A percentile compares a stretch with the other conserved stretches of the same genome.
phyloP scores from a whole-genome alignment of 2,888 invertebrate genomes.

The Acleris emargana region DNA sequence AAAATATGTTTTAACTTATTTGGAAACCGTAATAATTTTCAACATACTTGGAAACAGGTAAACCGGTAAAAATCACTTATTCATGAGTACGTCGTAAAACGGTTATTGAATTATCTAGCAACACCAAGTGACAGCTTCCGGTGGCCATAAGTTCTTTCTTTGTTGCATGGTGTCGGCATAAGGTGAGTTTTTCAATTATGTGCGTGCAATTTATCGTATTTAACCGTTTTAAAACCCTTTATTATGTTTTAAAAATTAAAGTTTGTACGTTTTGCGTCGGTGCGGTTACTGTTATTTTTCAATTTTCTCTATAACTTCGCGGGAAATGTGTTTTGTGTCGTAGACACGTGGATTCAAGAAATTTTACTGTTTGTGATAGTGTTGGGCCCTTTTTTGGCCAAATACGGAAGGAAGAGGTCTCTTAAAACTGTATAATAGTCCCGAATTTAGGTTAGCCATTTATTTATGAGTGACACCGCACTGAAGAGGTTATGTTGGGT shows the following conservation, averaged over 20 bases:
- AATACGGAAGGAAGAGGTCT: background rate
- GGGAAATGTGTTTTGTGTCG: conserved; percentile 4
- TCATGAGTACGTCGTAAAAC: background rate
- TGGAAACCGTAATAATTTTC: too few species aligned
- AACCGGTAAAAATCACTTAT: conserved; percentile 10
- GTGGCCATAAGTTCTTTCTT: conserved; percentile 66
- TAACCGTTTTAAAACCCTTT: conserved; percentile 45
- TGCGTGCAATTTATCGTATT: conserved; percentile 51
- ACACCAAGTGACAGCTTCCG: conserved; percentile 33
- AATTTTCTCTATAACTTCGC: conserved; percentile 4
- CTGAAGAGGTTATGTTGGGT: conserved; percentile 54
- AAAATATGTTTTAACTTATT: too few species aligned
- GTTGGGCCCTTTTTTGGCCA: background rate
- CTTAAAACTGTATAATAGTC: background rate
- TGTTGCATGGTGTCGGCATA: conserved; percentile 81
- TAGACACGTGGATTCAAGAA: conserved; percentile 29
- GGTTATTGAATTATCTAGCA: conserved; percentile 24
- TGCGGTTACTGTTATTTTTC: background rate
- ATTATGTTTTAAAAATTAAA: conserved; percentile 26
- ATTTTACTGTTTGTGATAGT: conserved; percentile 2
- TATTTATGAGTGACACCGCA: conserved; percentile 27
- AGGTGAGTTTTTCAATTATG: conserved; percentile 69
- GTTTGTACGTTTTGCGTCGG: conserved; percentile 3
- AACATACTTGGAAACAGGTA: background rate
- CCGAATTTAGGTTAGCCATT: conserved; percentile 28